phyloP scores from a whole-genome alignment of 2,113 vertebrate genomes.

The Pimephales promelas region DNA sequence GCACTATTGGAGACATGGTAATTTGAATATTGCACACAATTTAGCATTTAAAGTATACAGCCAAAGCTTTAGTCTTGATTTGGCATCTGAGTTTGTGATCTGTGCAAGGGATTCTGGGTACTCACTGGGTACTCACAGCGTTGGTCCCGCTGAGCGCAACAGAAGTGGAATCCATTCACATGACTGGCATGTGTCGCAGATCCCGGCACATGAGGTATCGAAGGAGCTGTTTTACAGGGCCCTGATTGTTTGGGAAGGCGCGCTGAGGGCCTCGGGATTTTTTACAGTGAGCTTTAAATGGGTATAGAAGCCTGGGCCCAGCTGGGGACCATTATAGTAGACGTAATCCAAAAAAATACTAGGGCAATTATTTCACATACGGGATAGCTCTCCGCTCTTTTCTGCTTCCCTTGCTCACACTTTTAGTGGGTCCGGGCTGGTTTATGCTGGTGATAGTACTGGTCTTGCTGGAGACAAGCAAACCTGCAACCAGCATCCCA shows the following conservation, averaged over 20 bases:
- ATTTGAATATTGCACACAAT: background rate
- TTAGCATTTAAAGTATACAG: background rate
- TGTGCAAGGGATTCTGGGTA: background rate
- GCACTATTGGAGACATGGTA: background rate
- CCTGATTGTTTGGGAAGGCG: slow-evolving; percentile 60
- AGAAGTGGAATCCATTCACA: slow-evolving; percentile 40
- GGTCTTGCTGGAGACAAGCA: too few species aligned
- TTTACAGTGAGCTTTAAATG: slow-evolving; percentile 89
- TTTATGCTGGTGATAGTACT: too few species aligned
- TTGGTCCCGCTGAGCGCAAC: background rate
- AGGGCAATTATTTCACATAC: slow-evolving; percentile 94
- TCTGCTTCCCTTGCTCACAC: slow-evolving; percentile 9
- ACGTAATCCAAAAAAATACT: slow-evolving; percentile 87
- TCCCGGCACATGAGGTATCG: slow-evolving; percentile 51
- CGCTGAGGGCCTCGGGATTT: slow-evolving; percentile 58
- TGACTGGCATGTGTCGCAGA: slow-evolving; percentile 55
- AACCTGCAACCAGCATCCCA: too few species aligned
- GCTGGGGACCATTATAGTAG: slow-evolving; percentile 92
- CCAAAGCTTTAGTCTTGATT: background rate
- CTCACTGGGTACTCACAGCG: background rate
- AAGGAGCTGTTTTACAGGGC: slow-evolving; percentile 49
- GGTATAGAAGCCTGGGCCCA: slow-evolving; percentile 88
- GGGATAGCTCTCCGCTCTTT: slow-evolving; percentile 68
- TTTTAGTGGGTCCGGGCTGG: too few species aligned
- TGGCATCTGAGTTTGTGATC: background rate